Evolutionary conservation across 2,797 vertebrate species (phyloP).

Genomic region (Tadarida brasiliensis): DNA sequence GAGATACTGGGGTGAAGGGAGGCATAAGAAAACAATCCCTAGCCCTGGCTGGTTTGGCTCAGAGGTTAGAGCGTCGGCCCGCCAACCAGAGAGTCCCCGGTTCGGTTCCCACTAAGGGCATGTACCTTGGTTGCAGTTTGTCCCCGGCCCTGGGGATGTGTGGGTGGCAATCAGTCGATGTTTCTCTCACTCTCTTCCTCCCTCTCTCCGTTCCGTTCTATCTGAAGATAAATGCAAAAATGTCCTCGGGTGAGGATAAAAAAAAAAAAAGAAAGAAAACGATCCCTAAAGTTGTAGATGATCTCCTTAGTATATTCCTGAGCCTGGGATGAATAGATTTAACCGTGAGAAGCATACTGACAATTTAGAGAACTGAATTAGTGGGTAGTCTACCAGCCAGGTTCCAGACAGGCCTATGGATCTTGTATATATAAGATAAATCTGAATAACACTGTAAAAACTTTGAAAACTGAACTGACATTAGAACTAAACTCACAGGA

Average conservation of each 20-base stretch:
- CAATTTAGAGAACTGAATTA: neutral
- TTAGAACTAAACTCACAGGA: neutral
- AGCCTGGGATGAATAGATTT: neutral
- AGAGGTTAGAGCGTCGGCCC: no score
- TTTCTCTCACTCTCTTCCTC: no score
- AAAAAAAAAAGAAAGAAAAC: neutral
- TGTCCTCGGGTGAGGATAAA: no score
- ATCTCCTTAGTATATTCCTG: neutral
- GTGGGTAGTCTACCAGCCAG: neutral
- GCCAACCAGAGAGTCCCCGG: no score
- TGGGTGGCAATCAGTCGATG: no score
- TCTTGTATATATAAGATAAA: neutral
- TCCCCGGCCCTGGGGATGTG: no score
- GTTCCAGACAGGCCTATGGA: neutral
- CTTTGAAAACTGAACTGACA: conserved; percentile 3
- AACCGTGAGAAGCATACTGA: neutral
- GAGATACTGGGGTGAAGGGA: neutral
- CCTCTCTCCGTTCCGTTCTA: no score
- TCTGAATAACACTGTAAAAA: neutral
- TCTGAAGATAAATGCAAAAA: no score
- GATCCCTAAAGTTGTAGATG: neutral
- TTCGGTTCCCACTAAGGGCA: no score
- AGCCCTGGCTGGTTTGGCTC: no score
- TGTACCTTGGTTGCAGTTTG: no score
- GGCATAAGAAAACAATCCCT: neutral